Base-by-base conservation (phyloP, 2,888 invertebrate genomes). In the Hydriomena furcata region DNA sequence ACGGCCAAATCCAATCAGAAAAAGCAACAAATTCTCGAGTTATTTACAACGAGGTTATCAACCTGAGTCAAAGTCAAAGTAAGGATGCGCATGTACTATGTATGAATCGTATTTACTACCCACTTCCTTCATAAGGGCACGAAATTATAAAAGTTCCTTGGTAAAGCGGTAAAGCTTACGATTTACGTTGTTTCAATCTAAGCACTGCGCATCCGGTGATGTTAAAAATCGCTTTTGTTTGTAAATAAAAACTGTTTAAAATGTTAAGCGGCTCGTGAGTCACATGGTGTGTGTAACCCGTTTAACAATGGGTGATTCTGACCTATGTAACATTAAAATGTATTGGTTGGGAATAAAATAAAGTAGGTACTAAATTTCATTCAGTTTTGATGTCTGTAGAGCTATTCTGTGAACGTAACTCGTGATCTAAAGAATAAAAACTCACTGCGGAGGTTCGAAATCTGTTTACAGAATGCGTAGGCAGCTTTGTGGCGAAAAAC, bases 191-290 rank as follows among this genome's bases (percentile, higher is more conserved):
- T 38, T 30, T 5, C 28, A 36, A 46, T 40, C 51, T 51, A 40
- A 24, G 36, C 12, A 24, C 20, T 35, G 43, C 3, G 10, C 80
- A 75, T 86, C 86, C 86, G 83, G 85, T 77, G 79, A 65, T 73
- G 73, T 78, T 76, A 79, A 82, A 69, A 65, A 57, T 65, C 56
- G 58, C 74, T 79, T 83, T 84, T 85, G 84, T 85, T 85, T 84
- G 82, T 84, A 84, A 84, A 86, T 84, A 84, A 67, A 69, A 71
- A 73, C 70, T 73, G 71, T 71, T 76, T 77, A 73, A 80, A 82
- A 84, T 82, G 79, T 75, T 76, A 79, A 78, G 63, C 65, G 17
- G 52, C 68, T 71, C 73, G 76, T 83, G 83, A 82, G 68, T 77
- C 78, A 76, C 66, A 54, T 54, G 41, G 28, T 7, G 27, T 32